Percentiles rank a stretch among this genome's conserved stretches.
These are phyloP conservation scores for Psylliodes chrysocephalus DNA, from an alignment of 2,888 invertebrate species.

Conservation along the genomic window DNA sequence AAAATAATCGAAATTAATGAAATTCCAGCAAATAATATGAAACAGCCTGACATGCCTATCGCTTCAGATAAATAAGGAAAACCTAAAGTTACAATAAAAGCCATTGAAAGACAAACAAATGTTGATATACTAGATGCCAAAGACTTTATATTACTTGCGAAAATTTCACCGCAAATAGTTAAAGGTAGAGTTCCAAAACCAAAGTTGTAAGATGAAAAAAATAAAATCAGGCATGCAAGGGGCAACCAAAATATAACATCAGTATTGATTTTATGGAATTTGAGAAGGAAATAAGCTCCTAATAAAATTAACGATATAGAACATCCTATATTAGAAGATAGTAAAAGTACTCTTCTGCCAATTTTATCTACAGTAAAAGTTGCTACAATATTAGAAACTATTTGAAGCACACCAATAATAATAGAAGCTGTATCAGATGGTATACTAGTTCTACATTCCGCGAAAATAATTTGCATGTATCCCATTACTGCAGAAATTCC, in stretches of 20 bases:
- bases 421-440: constrained; percentile 19
- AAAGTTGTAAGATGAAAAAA: constrained; percentile 79
- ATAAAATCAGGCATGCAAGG: constrained; percentile 76
- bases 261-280: constrained; percentile 58
- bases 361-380: constrained; percentile 80
- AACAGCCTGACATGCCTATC: constrained; percentile 74
- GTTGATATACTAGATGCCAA: constrained; percentile 80
- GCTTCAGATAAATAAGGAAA: constrained; percentile 69
- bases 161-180: constrained; percentile 85
- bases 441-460: constrained; percentile 48
- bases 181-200: constrained; percentile 83
- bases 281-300: constrained; percentile 64
- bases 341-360: constrained; percentile 77
- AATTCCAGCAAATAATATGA: constrained; percentile 77
- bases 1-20: constrained; percentile 76
- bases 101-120: constrained; percentile 78
- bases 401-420: constrained; percentile 68
- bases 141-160: constrained; percentile 82
- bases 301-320: constrained; percentile 62
- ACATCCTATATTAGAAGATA: constrained; percentile 76
- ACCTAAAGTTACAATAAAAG: constrained; percentile 79
- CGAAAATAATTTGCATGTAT: constrained; percentile 79
- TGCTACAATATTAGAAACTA: constrained; percentile 74
- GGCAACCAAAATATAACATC: constrained; percentile 74
- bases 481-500: constrained; percentile 85